phyloP scores from a whole-genome alignment of 1,140 invertebrate species.

The Drosophila nigrodunni region DNA sequence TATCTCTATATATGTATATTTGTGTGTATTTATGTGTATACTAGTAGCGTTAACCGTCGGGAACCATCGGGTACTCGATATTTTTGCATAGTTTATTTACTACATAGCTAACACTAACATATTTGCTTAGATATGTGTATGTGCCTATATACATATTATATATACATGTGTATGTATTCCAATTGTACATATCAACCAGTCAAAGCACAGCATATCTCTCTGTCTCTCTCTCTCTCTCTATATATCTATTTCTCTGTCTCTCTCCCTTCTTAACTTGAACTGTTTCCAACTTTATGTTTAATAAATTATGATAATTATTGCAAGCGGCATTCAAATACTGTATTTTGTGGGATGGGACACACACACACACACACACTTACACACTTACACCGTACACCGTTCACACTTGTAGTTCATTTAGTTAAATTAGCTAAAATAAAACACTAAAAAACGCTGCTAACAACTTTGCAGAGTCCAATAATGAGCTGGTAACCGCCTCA shows the following conservation, averaged over 20 bases:
- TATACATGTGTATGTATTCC: conserved; percentile 40
- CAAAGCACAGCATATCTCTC: conserved; percentile 59
- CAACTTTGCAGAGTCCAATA: conserved; percentile 72
- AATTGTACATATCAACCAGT: conserved; percentile 68
- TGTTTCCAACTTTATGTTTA: conserved; percentile 58
- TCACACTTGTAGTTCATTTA: conserved; percentile 19
- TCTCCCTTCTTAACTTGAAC: conserved; percentile 41
- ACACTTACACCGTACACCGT: conserved; percentile 12
- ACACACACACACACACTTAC: conserved; percentile 23
- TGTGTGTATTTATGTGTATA: conserved; percentile 22
- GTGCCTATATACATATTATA: conserved; percentile 30
- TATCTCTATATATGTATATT: conserved; percentile 8
- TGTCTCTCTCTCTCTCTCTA: conserved; percentile 55
- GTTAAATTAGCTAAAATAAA: conserved; percentile 3
- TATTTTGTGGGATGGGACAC: conserved; percentile 45
- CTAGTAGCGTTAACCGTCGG: conserved; percentile 34
- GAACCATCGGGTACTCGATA: neutral
- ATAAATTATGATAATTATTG: conserved; percentile 68
- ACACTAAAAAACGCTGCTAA: conserved; percentile 65
- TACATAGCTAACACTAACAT: neutral
- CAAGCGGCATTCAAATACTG: conserved; percentile 19
- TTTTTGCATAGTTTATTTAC: conserved; percentile 16
- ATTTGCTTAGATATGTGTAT: conserved; percentile 33
- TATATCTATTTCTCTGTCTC: conserved; percentile 22
- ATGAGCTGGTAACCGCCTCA: conserved; percentile 70